Evolutionary conservation across 2,113 vertebrate genomes (phyloP).

Genomic region (Argyrosomus japonicus): DNA sequence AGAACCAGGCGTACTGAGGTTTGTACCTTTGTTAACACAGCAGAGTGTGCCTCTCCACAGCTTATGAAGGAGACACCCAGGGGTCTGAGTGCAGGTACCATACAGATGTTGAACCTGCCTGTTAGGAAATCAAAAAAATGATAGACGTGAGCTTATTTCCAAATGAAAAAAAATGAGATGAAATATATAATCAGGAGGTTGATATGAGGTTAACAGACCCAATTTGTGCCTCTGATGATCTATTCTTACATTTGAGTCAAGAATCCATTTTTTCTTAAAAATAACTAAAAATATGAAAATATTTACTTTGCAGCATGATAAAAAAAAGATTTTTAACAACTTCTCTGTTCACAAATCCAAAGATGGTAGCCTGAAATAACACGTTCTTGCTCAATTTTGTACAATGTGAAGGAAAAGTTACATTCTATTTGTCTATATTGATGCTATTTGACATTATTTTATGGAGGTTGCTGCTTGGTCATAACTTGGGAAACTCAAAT

Average conservation of each 20-base stretch:
- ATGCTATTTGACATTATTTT: background rate
- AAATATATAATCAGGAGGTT: background rate
- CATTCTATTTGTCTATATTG: background rate
- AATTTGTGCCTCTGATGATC: too few species aligned
- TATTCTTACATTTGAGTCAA: too few species aligned
- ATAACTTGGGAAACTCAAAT: too few species aligned
- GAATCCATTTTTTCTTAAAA: too few species aligned
- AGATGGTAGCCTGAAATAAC: too few species aligned
- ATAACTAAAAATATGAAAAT: background rate
- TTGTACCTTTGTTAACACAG: conserved; percentile 91
- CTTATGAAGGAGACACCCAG: conserved; percentile 91
- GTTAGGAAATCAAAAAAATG: conserved; percentile 52
- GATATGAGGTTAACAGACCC: too few species aligned
- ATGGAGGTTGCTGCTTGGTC: background rate
- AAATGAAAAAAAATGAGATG: background rate
- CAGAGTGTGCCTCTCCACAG: conserved; percentile 94
- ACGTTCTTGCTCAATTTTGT: too few species aligned
- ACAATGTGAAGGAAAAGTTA: too few species aligned
- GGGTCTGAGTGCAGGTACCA: conserved; percentile 91
- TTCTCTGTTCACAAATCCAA: background rate
- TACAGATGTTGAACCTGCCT: conserved; percentile 92
- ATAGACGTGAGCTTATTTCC: too few species aligned
- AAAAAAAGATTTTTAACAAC: background rate
- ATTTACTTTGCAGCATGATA: background rate
- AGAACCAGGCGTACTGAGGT: background rate